These are phyloP conservation scores for Vombatus ursinus DNA, from an alignment of 2,113 vertebrate genomes.

Conservation along the genomic window DNA sequence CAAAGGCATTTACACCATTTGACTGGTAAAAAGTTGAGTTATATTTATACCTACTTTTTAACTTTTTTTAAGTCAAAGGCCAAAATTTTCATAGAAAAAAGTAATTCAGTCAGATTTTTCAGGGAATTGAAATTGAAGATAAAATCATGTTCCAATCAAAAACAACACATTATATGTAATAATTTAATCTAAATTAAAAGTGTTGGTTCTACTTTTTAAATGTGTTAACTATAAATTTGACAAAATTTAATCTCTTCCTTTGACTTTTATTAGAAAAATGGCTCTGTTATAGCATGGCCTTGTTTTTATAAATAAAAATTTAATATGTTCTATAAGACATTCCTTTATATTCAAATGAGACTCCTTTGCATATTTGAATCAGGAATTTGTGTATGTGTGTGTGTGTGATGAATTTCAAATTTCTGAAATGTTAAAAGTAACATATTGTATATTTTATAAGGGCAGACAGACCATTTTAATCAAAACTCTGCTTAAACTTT, in stretches of 20 bases:
- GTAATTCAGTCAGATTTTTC: not conserved
- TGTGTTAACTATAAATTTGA: conserved; percentile 33
- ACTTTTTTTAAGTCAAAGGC: not conserved
- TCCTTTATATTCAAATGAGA: conserved; percentile 10
- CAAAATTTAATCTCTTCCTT: conserved; percentile 33
- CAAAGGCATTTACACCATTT: conserved; percentile 40
- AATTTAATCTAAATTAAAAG: conserved; percentile 34
- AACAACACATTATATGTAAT: not conserved
- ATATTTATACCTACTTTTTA: conserved; percentile 10
- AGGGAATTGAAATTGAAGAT: not conserved
- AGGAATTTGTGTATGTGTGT: not conserved
- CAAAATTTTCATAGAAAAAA: not conserved
- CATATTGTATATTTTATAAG: not conserved
- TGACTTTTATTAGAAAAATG: conserved; percentile 5
- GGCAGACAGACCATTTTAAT: not conserved
- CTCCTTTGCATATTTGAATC: conserved; percentile 13
- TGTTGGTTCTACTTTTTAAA: conserved; percentile 22
- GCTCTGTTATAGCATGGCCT: not conserved
- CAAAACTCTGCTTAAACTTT: not conserved
- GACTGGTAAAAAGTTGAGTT: conserved; percentile 29
- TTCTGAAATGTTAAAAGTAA: not conserved
- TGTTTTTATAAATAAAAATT: conserved; percentile 44
- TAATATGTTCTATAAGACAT: not conserved
- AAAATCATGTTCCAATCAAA: not conserved
- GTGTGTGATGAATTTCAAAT: not conserved